Evolutionary conservation across 2,113 vertebrate genomes (phyloP).

Genomic region (Muscicapa adusta): DNA sequence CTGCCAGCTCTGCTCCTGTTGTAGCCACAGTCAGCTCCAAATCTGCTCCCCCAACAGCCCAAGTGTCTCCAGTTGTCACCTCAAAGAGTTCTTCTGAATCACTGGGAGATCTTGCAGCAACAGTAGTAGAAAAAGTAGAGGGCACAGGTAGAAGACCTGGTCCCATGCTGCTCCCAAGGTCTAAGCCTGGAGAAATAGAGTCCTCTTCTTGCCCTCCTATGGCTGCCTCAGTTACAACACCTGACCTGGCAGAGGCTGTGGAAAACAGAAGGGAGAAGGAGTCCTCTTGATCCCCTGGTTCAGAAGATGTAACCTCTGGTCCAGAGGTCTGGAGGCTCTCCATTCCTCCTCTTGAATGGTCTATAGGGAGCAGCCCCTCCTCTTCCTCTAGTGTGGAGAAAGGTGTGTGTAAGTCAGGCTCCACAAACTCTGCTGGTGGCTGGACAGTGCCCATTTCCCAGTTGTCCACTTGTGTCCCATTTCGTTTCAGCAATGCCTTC

Average conservation of each 20-base stretch:
- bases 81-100: not conserved
- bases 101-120: not conserved
- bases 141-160: conserved; percentile 41
- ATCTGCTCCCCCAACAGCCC: not conserved
- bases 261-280: conserved; percentile 24
- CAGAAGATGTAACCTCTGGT: not conserved
- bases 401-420: conserved; percentile 52
- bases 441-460: conserved; percentile 43
- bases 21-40: not conserved
- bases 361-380: conserved; percentile 74
- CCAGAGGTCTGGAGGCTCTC: not conserved
- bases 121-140: conserved; percentile 37
- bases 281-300: conserved; percentile 23
- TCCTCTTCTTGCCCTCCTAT: conserved; percentile 56
- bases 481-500: conserved; percentile 48
- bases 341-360: conserved; percentile 46
- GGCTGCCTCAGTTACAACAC: not conserved
- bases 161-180: conserved; percentile 70
- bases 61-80: not conserved
- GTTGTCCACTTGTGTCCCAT: conserved; percentile 39
- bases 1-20: not conserved
- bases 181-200: conserved; percentile 53
- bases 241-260: not conserved
- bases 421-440: conserved; percentile 39
- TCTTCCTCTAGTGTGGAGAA: conserved; percentile 66